phyloP scores from a whole-genome alignment of 2,113 vertebrate genomes.

The Oplegnathus fasciatus region DNA sequence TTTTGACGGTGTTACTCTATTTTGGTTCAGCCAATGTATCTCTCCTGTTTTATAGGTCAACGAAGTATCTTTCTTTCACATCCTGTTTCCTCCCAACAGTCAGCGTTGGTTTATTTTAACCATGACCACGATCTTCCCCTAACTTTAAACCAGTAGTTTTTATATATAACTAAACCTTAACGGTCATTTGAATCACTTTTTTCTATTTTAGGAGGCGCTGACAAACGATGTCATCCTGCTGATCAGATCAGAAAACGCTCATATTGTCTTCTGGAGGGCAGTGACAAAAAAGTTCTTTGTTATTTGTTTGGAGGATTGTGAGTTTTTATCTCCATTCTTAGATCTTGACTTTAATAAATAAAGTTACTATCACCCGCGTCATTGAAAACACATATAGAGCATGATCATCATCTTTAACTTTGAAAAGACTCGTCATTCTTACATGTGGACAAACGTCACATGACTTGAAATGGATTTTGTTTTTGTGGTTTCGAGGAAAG shows the following conservation, averaged over 20 bases:
- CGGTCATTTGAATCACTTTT: not conserved
- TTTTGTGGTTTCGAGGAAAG: constrained; percentile 13
- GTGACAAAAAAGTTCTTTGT: not conserved
- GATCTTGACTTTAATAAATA: not conserved
- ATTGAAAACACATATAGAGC: not conserved
- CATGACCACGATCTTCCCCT: not conserved
- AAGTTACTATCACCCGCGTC: not conserved
- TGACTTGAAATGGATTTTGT: constrained; percentile 5
- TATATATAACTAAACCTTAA: not conserved
- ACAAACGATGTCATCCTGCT: not conserved
- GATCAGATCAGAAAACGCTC: not conserved
- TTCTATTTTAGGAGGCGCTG: not conserved
- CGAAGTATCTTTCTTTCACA: not conserved
- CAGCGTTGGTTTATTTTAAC: too few relatives aligned
- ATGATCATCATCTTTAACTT: not conserved
- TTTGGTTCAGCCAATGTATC: not conserved
- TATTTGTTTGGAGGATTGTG: not conserved
- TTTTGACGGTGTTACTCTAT: not conserved
- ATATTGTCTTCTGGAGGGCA: too few relatives aligned
- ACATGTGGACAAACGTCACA: not conserved
- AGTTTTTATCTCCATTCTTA: not conserved
- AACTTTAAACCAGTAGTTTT: not conserved
- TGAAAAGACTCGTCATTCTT: too few relatives aligned
- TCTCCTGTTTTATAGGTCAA: not conserved
- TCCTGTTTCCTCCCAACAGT: not conserved